Conservation (phyloP, 2,888 invertebrate species). For the Euzophera pinguis region DNA sequence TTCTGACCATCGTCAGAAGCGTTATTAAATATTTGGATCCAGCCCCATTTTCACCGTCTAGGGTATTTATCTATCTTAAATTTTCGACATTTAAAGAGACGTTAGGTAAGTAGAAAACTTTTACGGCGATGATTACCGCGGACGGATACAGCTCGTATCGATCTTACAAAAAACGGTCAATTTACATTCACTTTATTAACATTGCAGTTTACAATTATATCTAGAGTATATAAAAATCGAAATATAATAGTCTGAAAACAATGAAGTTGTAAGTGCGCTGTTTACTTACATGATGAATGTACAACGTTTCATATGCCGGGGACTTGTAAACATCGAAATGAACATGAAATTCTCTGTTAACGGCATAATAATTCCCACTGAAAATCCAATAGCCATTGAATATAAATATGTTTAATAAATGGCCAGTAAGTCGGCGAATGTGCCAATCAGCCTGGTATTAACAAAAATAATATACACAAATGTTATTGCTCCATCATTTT, state of each 20-base stretch:
- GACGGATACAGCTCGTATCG: too few relatives aligned
- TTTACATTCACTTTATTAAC: not conserved
- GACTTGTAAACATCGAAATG: conserved; percentile 59
- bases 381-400: conserved; percentile 13
- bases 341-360: conserved; percentile 64
- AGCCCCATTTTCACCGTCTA: too few relatives aligned
- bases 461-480: conserved; percentile 1
- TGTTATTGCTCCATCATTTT: not conserved
- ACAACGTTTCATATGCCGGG: conserved; percentile 56
- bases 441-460: conserved; percentile 5
- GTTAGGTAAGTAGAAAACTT: too few relatives aligned
- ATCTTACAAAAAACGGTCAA: too few relatives aligned
- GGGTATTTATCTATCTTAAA: too few relatives aligned
- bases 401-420: conserved; percentile 6
- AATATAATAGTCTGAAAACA: not conserved
- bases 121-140: too few relatives aligned
- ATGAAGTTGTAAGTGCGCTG: not conserved
- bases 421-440: conserved; percentile 8
- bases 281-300: conserved; percentile 65
- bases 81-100: too few relatives aligned
- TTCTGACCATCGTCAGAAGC: too few relatives aligned
- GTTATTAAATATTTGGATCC: too few relatives aligned
- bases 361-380: conserved; percentile 72
- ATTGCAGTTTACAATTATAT: not conserved
- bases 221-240: not conserved